Conservation (phyloP, 1,140 invertebrate genomes). For the Caenorhabditis briggsae region DNA sequence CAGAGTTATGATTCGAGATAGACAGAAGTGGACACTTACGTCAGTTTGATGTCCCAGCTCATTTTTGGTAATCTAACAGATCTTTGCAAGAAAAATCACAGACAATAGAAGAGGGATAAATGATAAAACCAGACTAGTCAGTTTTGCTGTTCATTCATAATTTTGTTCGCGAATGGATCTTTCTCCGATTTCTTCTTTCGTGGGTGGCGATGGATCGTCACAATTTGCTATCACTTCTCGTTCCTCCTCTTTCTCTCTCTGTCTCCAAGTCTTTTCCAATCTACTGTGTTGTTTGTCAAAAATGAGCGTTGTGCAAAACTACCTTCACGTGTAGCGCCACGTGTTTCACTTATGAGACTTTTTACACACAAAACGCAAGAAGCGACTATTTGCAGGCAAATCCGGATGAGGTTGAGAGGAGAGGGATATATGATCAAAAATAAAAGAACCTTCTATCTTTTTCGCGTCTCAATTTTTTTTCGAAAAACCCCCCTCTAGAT, state of each 20-base stretch:
- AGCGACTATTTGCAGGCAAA: constrained; percentile 3
- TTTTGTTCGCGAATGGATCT: neutral
- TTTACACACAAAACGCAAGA: neutral
- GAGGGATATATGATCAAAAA: neutral
- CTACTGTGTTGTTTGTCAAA: constrained; percentile 45
- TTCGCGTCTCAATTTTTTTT: neutral
- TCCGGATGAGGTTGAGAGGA: neutral
- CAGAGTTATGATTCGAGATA: neutral
- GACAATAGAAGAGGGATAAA: neutral
- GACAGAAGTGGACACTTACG: neutral
- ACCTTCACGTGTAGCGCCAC: constrained; percentile 49
- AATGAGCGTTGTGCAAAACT: constrained; percentile 41
- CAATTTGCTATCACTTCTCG: constrained; percentile 46
- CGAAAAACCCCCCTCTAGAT: neutral
- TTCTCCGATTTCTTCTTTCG: neutral
- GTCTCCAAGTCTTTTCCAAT: neutral
- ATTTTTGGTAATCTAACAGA: neutral
- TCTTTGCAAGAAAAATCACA: neutral
- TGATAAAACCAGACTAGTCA: neutral
- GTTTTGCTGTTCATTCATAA: constrained; percentile 13
- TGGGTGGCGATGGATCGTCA: constrained; percentile 10
- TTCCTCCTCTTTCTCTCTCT: neutral
- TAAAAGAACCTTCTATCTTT: constrained; percentile 8
- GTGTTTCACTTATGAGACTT: constrained; percentile 24
- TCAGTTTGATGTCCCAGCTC: constrained; percentile 12